Evolutionary conservation across 2,888 invertebrate genomes (phyloP), one percentile per base, ranked within the genome.

Genomic region (Netelia virgata): DNA sequence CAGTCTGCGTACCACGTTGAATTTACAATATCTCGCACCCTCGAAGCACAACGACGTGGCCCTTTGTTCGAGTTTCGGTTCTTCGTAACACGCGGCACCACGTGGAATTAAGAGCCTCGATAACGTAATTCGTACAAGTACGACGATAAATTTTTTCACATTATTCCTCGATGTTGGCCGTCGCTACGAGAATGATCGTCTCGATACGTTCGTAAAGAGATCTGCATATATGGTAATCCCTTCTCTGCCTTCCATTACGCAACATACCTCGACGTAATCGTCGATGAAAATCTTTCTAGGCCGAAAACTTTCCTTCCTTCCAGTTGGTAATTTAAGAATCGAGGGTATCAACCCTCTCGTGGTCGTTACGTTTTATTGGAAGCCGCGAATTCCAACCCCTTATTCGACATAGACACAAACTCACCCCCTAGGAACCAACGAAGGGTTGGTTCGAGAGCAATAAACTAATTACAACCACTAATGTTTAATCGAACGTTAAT

Each of bases 11-110:
- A 75, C 73, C 79, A 53, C 55, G 73, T 61, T 78, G 78, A 82
- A 86, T 87, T 85, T 85, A 85, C 82, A 85, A 85, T 75, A 72
- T 28, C 80, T 70, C 70, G 69, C 55, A 9, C 57, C 55, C 61
- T 57, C 66, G 59, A 59, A 59, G 50, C 66, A 80, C 63, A 57
- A 73, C 47, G 78, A 69, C 53, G 69, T n/a, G 47, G 47, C 57
- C 66, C 76, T 59, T 72, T 43, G 79, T 61, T 68, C 53, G 82
- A 86, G 69, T 86, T 86, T 80, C 57, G 82, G 78, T 83, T 83
- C 82, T 86, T 86, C 61, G 74, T 74, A 81, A 63, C 84, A 86
- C 77, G 77, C 84, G 82, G 82, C 66, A 75, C 82, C 23, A 28
- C 36, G 59, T 69, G 59, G 77, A 75, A 69, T 63, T 78, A 74